Evolutionary conservation across 53 echinoderm and acorn worm species (phyloP).

Genomic region (Echinometra lucunter): DNA sequence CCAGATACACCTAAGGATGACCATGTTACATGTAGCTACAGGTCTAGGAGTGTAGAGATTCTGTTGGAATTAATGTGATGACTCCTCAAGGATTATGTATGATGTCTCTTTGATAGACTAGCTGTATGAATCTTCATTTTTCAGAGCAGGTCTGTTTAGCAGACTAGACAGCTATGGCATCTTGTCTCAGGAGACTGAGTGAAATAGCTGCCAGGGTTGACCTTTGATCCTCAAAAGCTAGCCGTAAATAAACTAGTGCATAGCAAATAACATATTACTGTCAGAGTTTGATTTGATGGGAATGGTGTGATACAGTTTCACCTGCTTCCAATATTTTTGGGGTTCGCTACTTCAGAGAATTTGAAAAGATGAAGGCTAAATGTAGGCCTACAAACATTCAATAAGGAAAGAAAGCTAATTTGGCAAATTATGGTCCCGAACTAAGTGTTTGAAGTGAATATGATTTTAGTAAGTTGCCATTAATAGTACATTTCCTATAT

Average conservation of each 20-base stretch:
- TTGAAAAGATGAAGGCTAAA: background rate
- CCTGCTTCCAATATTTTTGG: conserved; percentile 36
- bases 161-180: conserved; percentile 25
- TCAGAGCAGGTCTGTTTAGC: background rate
- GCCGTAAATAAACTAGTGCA: conserved; percentile 54
- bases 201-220: conserved; percentile 52
- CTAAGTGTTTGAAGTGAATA: too few species aligned
- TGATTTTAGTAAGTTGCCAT: too few species aligned
- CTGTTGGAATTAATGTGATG: too few species aligned
- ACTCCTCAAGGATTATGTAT: too few species aligned
- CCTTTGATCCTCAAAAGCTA: conserved; percentile 41
- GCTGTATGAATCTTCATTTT: background rate
- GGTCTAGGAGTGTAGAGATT: too few species aligned
- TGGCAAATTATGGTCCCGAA: too few species aligned
- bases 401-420: too few species aligned
- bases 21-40: too few species aligned
- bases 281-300: conserved; percentile 50
- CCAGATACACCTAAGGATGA: too few species aligned
- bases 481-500: too few species aligned
- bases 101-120: background rate
- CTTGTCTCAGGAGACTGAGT: conserved; percentile 30
- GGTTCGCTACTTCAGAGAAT: background rate
- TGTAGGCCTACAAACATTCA: too few species aligned
- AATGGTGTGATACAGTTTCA: conserved; percentile 40
- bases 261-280: conserved; percentile 59